Evolutionary conservation across 1,140 invertebrate species (phyloP), one percentile per base, ranked within the genome.

Genomic region (Atta colombica): DNA sequence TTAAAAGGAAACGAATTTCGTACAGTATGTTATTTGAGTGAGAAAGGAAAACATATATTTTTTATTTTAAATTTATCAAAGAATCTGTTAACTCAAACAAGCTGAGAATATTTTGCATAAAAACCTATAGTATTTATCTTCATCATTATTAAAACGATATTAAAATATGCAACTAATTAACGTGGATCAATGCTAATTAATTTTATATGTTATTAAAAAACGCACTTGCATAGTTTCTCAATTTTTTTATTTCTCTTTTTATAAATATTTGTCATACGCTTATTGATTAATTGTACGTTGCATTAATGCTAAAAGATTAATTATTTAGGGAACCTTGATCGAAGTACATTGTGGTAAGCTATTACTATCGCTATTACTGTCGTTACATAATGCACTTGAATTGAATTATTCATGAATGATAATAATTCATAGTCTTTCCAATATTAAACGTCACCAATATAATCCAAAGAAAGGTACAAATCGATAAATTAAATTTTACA

Each of bases 321-420:
- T 72, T 69, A 72, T 72, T 51, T 51, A 51, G 49, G 49, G 28
- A 74, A 74, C 28, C 71, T 74, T 74, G 71, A 74, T 74, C 71
- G 28, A 72, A 53, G 45, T 74, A 28, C 28, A 35, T 58, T 74
- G 71, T 7, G 49, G 28, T 74, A 74, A 74, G 49, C 71, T 55
- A 28, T 74, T 55, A 74, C 51, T 55, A 55, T 53, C 71, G 51
- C 71, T 55, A 74, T 74, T 74, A 28, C 18, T 28, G 16, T 74
- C 28, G 6, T 74, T 74, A 55, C 71, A 55, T 74, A 74, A 74
- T 55, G 71, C 72, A 60, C 72, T 74, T 55, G 71, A 5, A 35
- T 55, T 74, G 49, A 74, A 74, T 77, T 45, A 75, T 77, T 77
- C 74, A 77, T 18, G n/a, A 77, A 25, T 5, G n/a, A 77, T 61